Percentiles rank a stretch among this genome's conserved stretches.
phyloP scores from a whole-genome alignment of 2,888 invertebrate species.

The Tholera decimalis region DNA sequence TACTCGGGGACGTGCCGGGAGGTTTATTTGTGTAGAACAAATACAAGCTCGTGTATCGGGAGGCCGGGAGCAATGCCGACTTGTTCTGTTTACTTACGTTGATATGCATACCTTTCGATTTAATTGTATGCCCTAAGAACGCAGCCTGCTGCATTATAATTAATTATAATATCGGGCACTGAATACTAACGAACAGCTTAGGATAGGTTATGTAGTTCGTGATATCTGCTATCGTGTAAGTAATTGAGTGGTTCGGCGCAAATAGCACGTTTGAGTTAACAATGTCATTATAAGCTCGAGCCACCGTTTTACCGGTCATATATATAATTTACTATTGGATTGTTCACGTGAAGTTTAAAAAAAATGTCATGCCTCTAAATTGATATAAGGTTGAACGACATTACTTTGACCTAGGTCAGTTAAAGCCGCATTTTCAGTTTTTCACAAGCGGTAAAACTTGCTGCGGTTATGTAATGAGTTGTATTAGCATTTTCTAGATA shows the following conservation, averaged over 20 bases:
- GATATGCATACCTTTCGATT: conserved; percentile 86
- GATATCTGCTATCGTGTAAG: conserved; percentile 24
- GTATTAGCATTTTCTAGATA: neutral
- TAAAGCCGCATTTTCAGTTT: neutral
- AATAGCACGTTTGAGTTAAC: conserved; percentile 12
- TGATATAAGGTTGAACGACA: neutral
- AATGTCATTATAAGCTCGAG: conserved; percentile 11
- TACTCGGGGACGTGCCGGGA: conserved; percentile 80
- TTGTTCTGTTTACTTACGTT: conserved; percentile 82
- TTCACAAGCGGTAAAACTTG: neutral
- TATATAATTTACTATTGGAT: conserved; percentile 5
- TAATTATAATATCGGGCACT: conserved; percentile 57
- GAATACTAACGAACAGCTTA: conserved; percentile 56
- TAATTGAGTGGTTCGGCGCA: conserved; percentile 15
- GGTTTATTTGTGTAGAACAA: conserved; percentile 84
- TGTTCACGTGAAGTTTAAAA: neutral
- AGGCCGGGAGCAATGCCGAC: conserved; percentile 76
- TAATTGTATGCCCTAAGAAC: conserved; percentile 67
- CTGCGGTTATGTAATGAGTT: neutral
- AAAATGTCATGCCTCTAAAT: neutral
- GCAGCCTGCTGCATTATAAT: conserved; percentile 52
- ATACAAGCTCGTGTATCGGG: conserved; percentile 83
- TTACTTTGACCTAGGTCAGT: conserved; percentile 9
- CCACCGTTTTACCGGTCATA: conserved; percentile 2
- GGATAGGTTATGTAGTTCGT: conserved; percentile 65